These are phyloP conservation scores for Jordanella pulchra DNA, from an alignment of 2,797 vertebrate species.

Conservation along the genomic window DNA sequence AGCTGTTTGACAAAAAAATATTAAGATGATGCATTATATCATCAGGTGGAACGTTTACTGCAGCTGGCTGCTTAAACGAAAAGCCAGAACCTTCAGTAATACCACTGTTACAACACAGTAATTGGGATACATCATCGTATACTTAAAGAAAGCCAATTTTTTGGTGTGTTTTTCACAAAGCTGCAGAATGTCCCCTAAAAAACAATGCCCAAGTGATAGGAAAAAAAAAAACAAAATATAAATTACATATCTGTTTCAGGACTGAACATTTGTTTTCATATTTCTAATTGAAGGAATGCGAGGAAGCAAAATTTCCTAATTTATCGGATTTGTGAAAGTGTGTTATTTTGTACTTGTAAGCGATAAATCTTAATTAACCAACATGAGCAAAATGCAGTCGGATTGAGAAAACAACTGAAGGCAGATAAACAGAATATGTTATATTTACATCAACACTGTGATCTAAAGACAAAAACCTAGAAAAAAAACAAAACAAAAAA, in stretches of 20 bases:
- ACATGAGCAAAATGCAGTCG: constrained; percentile 28
- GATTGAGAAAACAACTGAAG: constrained; percentile 35
- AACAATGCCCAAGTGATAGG: not conserved
- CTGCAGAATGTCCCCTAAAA: not conserved
- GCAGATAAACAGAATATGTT: constrained; percentile 21
- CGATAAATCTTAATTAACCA: constrained; percentile 55
- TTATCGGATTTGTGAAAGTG: constrained; percentile 23
- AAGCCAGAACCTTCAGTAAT: constrained; percentile 20
- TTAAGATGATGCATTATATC: constrained; percentile 30
- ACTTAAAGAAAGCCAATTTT: not conserved
- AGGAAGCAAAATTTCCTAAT: constrained; percentile 39
- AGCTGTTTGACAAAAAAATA: constrained; percentile 24
- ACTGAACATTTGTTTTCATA: constrained; percentile 33
- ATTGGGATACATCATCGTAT: not conserved
- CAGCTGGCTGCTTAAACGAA: constrained; percentile 19
- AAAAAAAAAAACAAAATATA: constrained; percentile 5
- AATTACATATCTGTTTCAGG: constrained; percentile 9
- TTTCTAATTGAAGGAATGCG: constrained; percentile 28
- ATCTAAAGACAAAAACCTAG: constrained; percentile 11
- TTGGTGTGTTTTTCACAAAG: not conserved
- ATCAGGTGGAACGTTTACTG: constrained; percentile 23
- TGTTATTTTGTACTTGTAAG: constrained; percentile 34
- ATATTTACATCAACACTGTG: constrained; percentile 49
- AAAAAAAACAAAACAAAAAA: not conserved
- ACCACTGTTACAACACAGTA: constrained; percentile 71